Evolutionary conservation across 2,797 vertebrate species (phyloP), one percentile per base, ranked within the genome.

Genomic region (Nothura maculosa): DNA sequence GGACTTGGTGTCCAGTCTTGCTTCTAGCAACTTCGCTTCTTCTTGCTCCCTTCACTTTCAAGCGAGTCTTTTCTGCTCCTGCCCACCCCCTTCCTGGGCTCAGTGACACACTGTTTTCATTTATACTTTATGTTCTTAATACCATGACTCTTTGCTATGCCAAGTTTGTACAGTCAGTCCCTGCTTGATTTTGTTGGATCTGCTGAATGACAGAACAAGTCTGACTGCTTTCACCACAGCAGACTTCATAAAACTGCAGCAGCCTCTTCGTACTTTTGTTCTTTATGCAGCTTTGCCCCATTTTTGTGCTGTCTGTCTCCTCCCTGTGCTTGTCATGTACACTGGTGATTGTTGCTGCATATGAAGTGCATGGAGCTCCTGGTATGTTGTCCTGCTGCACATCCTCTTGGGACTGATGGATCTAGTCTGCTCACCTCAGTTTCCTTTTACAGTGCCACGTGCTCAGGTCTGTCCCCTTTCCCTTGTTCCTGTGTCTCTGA

Each of bases 341-440:
- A 36, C 55, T 52, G 24, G 84, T 45, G 34, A 38, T 89, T 43
- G 48, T 63, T 54, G 48, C 52, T 90, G 84, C 28, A 10, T 80
- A 19, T 62, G 76, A 82, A 91, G 84, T 89, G 76, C 25, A 80
- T 85, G 42, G n/a, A 66, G 55, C 18, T 88, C 42, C 70, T 42
- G 24, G 88, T 92, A 22, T n/a, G 3, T 83, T 87, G 38, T 55
- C 10, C 27, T 86, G 60, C 91, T 95, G 48, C 54, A 42, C 9
- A 57, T 60, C 55, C 76, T 43, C 57, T 42, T 66, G 30, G 54
- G 58, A 16, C 52, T 67, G 81, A 73, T 62, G 62, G n/a, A 85
- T 87, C 48, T 70, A 78, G 67, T 47, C 73, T 85, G 20, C 38
- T 87, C n/a, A 45, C 34, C 48, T 82, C 55, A 38, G 28, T 36